Conservation (phyloP, 1,140 invertebrate species). For the Orchestia grillus region DNA sequence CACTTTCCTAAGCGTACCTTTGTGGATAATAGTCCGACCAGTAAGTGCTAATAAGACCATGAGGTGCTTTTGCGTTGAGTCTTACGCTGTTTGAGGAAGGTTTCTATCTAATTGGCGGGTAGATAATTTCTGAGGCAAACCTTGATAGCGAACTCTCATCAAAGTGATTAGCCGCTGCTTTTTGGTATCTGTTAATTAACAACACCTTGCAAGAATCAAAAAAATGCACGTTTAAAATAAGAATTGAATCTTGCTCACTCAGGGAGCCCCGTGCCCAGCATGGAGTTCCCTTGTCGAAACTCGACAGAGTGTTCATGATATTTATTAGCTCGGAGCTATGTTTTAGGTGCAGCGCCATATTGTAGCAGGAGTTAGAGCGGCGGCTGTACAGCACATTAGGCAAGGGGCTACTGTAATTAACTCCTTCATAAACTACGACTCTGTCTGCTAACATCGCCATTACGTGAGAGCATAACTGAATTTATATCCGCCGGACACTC, state of each 20-base stretch:
- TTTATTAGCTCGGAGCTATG: not conserved
- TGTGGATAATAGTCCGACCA: not conserved
- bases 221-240: not conserved
- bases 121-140: not conserved
- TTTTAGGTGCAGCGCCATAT: not conserved
- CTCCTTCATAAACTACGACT: constrained; percentile 45
- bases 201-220: not conserved
- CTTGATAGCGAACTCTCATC: not conserved
- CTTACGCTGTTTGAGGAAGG: not conserved
- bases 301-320: not conserved
- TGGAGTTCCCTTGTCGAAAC: not conserved
- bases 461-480: constrained; percentile 35
- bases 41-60: not conserved
- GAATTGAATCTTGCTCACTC: not conserved
- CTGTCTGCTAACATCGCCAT: constrained; percentile 55
- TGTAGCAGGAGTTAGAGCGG: constrained; percentile 29
- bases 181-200: not conserved
- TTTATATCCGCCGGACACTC: constrained; percentile 34
- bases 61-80: not conserved
- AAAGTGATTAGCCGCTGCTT: not conserved
- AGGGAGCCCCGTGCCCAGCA: not conserved
- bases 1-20: not conserved
- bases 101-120: not conserved
- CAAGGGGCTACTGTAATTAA: constrained; percentile 42
- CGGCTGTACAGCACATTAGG: constrained; percentile 47